Evolutionary conservation across 2,113 vertebrate genomes (phyloP), one percentile per base, ranked within the genome.

Genomic region (Seriola quinqueradiata): DNA sequence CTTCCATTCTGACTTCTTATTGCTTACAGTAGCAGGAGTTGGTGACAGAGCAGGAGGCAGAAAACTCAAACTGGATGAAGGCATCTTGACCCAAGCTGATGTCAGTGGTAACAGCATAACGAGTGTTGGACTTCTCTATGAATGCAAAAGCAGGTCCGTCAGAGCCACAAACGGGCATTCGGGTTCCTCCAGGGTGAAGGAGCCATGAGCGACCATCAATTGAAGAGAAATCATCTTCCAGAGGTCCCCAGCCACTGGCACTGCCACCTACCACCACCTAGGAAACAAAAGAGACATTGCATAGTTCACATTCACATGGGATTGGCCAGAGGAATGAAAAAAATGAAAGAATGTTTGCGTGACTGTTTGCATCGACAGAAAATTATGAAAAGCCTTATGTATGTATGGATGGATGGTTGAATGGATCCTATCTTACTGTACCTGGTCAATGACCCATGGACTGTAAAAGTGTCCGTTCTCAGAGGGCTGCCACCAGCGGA

Each of bases 401-500:
- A 28, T 28, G 28, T 28, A 28, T 28, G 23, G 9, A 72, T 79
- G 23, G 28, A 70, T 25, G 44, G 23, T n/a, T 12, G 3, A 23
- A 77, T 66, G 42, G 4, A 70, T 68, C 28, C 59, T 50, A 17
- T 52, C 38, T 86, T 12, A 78, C 9, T 68, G 23, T 85, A 95
- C 95, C 93, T 95, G 95, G 85, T 95, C 95, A 82, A 99, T 99
- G 64, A 99, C 98, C 98, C 98, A 99, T 21, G 98, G 98, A 25
- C 97, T 99, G 86, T 97, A 97, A 94, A 99, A 99, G 79, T 99
- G 97, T 28, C 98, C 98, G 0, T 97, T 97, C 63, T 98, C 97
- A 0, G 98, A 99, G 0, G 98, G 98, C 1, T 99, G 98, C 98
- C 98, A 99, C 98, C 98, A 99, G 83, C 97, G 97, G 14, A 99